Conservation (phyloP, 2,113 vertebrate species). For the Nothocercus julius region DNA sequence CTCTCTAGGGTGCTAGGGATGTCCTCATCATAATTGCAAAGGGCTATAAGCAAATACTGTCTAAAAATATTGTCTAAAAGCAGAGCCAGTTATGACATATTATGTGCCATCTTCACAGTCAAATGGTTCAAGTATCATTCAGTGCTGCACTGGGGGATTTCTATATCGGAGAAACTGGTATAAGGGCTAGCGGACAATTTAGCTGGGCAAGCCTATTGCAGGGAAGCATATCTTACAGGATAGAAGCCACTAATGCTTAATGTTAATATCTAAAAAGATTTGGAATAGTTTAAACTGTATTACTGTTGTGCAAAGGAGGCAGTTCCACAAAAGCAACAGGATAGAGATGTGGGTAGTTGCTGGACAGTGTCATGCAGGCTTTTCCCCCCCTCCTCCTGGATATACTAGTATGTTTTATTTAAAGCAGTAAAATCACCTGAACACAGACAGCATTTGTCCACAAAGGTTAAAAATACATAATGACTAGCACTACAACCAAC, state of each 20-base stretch:
- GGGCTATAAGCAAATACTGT: not conserved
- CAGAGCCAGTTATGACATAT: not conserved
- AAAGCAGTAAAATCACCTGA: not conserved
- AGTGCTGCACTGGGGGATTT: not conserved
- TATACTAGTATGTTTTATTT: not conserved
- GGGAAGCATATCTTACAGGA: not conserved
- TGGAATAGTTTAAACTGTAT: not conserved
- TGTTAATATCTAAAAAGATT: not conserved
- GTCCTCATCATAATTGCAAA: not conserved
- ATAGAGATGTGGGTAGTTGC: not conserved
- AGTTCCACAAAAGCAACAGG: not conserved
- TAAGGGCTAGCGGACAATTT: not conserved
- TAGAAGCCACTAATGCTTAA: not conserved
- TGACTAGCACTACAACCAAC: not conserved
- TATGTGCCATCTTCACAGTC: not conserved
- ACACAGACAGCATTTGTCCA: constrained; percentile 8
- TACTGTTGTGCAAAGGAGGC: not conserved
- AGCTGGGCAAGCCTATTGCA: not conserved
- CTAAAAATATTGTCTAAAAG: not conserved
- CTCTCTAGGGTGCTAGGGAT: not conserved
- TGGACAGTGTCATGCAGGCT: not conserved
- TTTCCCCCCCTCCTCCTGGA: not conserved
- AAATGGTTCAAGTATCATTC: not conserved
- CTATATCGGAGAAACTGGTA: not conserved
- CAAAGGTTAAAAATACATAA: constrained; percentile 9